These are phyloP conservation scores for Heliopora coerulea DNA, from an alignment of 92 coral and sea anemone genomes.

Conservation along the genomic window DNA sequence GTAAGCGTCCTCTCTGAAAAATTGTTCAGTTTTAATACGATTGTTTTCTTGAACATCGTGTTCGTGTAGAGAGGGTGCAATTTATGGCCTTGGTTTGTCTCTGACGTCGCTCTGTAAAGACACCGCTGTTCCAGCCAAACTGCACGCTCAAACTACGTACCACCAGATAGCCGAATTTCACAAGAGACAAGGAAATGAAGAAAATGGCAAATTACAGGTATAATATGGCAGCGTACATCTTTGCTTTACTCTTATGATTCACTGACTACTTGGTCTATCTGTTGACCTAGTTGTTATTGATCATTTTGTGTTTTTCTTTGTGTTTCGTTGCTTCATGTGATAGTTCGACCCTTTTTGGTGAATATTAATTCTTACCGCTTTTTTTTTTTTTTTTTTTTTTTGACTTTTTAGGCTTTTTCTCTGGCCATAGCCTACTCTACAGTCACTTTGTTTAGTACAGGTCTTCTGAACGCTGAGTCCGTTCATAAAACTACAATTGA, in stretches of 20 bases:
- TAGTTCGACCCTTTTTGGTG: too few species aligned
- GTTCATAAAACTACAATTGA: neutral
- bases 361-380: neutral
- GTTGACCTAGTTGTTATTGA: too few species aligned
- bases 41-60: neutral
- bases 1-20: neutral
- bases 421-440: neutral
- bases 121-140: conserved; percentile 67
- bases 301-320: neutral
- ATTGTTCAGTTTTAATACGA: neutral
- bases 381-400: neutral
- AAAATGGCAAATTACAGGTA: conserved; percentile 71
- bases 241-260: too few species aligned
- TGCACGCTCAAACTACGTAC: conserved; percentile 68
- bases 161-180: conserved; percentile 57
- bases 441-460: neutral
- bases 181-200: conserved; percentile 49
- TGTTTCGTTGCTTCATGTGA: neutral
- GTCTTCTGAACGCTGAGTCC: neutral
- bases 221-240: neutral
- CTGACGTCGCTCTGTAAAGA: conserved; percentile 77
- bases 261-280: too few species aligned
- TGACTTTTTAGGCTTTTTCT: neutral
- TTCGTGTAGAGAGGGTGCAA: conserved; percentile 74
- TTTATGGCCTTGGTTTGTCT: conserved; percentile 78